Evolutionary conservation across 2,888 invertebrate species (phyloP).

Genomic region (Endomychus coccineus): DNA sequence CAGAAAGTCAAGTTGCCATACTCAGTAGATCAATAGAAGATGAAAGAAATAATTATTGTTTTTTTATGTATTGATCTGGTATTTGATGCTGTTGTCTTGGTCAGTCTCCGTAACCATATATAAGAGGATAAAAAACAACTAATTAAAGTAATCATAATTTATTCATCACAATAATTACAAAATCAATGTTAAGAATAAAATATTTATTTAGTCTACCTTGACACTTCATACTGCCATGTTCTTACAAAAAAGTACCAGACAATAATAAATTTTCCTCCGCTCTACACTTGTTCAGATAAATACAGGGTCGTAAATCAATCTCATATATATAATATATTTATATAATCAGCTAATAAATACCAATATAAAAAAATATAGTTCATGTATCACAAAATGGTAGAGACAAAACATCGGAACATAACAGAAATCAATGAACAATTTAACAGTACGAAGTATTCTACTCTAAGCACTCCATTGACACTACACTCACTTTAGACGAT

Average conservation of each 20-base stretch:
- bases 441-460: conserved; percentile 35
- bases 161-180: conserved; percentile 38
- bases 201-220: conserved; percentile 27
- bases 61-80: too few relatives aligned
- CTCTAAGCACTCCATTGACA: conserved; percentile 42
- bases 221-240: conserved; percentile 33
- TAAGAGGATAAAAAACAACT: too few relatives aligned
- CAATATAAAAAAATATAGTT: conserved; percentile 9
- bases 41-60: too few relatives aligned
- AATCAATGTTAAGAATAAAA: conserved; percentile 33
- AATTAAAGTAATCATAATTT: too few relatives aligned
- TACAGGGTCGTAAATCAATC: too few relatives aligned
- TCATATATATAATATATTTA: conserved; percentile 14
- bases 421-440: conserved; percentile 19
- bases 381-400: conserved; percentile 11
- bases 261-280: too few relatives aligned
- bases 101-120: too few relatives aligned
- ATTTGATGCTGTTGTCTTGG: too few relatives aligned
- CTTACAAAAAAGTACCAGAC: conserved; percentile 8
- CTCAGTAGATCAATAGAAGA: too few relatives aligned
- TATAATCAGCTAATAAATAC: conserved; percentile 13
- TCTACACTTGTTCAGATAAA: too few relatives aligned
- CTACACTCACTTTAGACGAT: conserved; percentile 42
- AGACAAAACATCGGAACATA: conserved; percentile 6
- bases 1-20: too few relatives aligned